Evolutionary conservation across 1,140 invertebrate genomes (phyloP).

Genomic region (Scaptomyza pallida): DNA sequence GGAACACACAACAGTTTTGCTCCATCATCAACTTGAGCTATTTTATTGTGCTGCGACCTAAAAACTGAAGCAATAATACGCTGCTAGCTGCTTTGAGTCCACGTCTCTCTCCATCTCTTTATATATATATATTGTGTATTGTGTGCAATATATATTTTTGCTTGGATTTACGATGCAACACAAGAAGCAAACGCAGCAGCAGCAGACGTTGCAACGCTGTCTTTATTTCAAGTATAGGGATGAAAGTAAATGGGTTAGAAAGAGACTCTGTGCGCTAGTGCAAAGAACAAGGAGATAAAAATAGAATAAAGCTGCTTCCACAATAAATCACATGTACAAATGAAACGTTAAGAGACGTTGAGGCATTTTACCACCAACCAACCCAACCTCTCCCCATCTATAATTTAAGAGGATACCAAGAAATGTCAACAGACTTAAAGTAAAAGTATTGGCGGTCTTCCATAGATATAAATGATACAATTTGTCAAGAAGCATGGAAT

Average conservation of each 20-base stretch:
- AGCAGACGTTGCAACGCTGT: constrained; percentile 50
- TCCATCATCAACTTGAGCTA: constrained; percentile 68
- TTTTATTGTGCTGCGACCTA: constrained; percentile 71
- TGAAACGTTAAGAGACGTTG: constrained; percentile 29
- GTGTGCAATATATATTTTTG: constrained; percentile 48
- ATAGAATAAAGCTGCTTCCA: constrained; percentile 20
- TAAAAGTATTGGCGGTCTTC: constrained; percentile 10
- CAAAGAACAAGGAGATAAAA: background rate
- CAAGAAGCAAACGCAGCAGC: constrained; percentile 20
- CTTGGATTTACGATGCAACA: constrained; percentile 73
- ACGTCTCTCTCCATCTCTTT: constrained; percentile 34
- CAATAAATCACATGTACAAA: constrained; percentile 51
- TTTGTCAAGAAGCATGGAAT: background rate
- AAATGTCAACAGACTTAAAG: constrained; percentile 16
- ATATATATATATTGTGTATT: constrained; percentile 54
- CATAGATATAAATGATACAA: too few species aligned
- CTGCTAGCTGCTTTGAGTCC: constrained; percentile 63
- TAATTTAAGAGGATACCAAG: constrained; percentile 16
- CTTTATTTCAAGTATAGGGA: constrained; percentile 68
- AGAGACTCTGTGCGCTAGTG: constrained; percentile 15
- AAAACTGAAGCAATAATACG: constrained; percentile 79
- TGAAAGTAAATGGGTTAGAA: constrained; percentile 31
- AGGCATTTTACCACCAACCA: constrained; percentile 7
- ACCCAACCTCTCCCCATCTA: too few species aligned
- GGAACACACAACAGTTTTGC: constrained; percentile 31